Conservation (phyloP, 2,797 vertebrate species). For the Poecilia gillii region DNA sequence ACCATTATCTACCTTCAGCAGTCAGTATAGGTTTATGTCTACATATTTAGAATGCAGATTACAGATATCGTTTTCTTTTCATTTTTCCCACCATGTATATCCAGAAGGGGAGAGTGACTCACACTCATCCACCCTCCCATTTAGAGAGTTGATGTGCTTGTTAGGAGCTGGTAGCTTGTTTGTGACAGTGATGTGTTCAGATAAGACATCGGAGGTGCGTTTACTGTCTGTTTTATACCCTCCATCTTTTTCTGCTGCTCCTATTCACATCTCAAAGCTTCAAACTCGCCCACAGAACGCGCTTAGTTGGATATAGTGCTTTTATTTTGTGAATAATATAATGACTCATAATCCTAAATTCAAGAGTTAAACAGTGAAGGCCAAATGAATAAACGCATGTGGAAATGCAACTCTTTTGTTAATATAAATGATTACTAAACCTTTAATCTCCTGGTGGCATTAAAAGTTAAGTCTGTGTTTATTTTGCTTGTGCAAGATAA, state of each 20-base stretch:
- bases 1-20: neutral
- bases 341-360: conserved; percentile 2
- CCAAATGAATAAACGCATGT: neutral
- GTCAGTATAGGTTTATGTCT: conserved; percentile 4
- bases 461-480: conserved; percentile 4
- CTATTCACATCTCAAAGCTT: conserved; percentile 32
- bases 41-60: conserved; percentile 48
- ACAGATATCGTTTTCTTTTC: neutral
- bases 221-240: conserved; percentile 57
- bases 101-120: conserved; percentile 72
- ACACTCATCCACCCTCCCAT: conserved; percentile 65
- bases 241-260: conserved; percentile 51
- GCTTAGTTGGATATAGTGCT: conserved; percentile 8
- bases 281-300: conserved; percentile 23
- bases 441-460: neutral
- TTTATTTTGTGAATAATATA: conserved; percentile 21
- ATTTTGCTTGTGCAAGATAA: neutral
- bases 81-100: conserved; percentile 23
- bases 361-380: neutral
- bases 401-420: neutral
- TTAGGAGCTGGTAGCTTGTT: conserved; percentile 52
- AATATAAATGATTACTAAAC: conserved; percentile 7
- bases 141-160: conserved; percentile 46
- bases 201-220: conserved; percentile 68
- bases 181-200: conserved; percentile 64